Base-by-base conservation (phyloP, 2,113 vertebrate genomes). In the Phocoena sinus region DNA sequence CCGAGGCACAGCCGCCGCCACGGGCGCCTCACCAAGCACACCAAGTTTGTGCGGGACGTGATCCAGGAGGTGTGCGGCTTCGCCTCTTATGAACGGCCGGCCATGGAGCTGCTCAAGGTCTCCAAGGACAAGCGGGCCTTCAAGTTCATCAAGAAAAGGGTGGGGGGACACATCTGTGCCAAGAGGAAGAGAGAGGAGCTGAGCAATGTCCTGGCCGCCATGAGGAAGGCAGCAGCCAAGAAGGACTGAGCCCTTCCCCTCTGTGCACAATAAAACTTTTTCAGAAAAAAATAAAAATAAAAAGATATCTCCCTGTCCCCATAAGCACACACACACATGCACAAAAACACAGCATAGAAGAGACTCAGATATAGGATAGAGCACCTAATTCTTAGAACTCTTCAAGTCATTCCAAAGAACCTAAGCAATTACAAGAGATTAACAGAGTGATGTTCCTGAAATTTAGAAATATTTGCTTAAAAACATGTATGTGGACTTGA, bases 111-210 rank as follows among this genome's bases (percentile, higher is more conserved):
- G 99, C 98, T 99, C 90, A 99, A 99, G 77, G 99, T 99, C 89
- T 99, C 99, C 80, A 99, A 99, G 98, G 99, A 99, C 94, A 99
- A 99, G 98, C 98, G 99, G 71, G 99, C 99, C 3, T 99, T 99
- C 25, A 99, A 99, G 97, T 99, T 99, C 97, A 99, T 99, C 96
- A 99, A 99, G 99, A 99, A 99, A 81, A 99, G 99, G 99, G 99
- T 99, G 73, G 53, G 99, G 25, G 25, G 8, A 12, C 9, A 99
- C 98, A 99, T 99, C 83, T 99, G 99, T 0, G 99, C 99, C 95
- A 99, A 99, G 99, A 99, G 99, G 98, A 99, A 99, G 99, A 6
- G 99, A 99, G 20, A 21, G 81, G 99, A 99, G 96, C 99, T 99
- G 96, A 99, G 99, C 98, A 99, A 99, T 0, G 99, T 99, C 28